phyloP scores from a whole-genome alignment of 2,797 vertebrate species.

The Synaphobranchus kaupii region DNA sequence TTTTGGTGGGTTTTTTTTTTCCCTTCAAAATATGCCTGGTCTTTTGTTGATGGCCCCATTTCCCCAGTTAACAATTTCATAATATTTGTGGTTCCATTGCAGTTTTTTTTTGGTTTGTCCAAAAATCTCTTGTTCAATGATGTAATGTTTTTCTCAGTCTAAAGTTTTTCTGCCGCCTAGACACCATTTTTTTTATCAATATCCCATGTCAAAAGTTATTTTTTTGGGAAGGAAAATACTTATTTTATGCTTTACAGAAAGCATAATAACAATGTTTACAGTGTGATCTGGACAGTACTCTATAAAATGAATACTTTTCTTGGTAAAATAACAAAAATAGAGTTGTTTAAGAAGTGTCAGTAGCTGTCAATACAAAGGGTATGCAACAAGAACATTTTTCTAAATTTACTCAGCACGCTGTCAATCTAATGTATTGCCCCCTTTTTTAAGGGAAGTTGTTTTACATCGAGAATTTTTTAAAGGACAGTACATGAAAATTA shows the following conservation, averaged over 20 bases:
- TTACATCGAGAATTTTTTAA: not conserved
- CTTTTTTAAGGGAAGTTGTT: not conserved
- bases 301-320: not conserved
- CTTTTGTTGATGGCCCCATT: not conserved
- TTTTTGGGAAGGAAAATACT: not conserved
- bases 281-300: not conserved
- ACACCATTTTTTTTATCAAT: not conserved
- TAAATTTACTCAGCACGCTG: not conserved
- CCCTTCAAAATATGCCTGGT: not conserved
- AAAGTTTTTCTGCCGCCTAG: not conserved
- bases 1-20: not conserved
- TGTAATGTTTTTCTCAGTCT: not conserved
- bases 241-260: not conserved
- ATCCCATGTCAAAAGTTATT: not conserved
- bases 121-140: not conserved
- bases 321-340: not conserved
- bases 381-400: not conserved
- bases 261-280: not conserved
- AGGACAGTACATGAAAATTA: not conserved
- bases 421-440: not conserved
- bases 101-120: not conserved
- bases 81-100: not conserved
- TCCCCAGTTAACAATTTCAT: not conserved
- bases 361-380: not conserved
- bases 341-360: not conserved